A percentile compares a stretch with the other conserved stretches of the same genome.
Evolutionary conservation across 2,113 vertebrate genomes (phyloP).

Genomic region (Rafetus swinhoei): DNA sequence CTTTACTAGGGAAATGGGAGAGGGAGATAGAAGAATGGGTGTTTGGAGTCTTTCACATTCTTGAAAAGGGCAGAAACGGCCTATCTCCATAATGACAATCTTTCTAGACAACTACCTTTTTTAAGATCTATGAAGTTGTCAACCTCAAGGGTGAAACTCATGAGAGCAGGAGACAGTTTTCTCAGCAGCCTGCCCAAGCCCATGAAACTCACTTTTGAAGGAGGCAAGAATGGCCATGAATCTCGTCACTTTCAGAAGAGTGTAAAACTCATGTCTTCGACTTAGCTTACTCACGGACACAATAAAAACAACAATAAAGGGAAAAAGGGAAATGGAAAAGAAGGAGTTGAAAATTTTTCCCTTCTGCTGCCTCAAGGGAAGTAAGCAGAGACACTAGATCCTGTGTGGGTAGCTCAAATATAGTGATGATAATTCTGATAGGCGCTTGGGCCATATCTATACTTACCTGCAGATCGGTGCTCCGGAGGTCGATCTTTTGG

Average conservation of each 20-base stretch:
- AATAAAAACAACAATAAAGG: not conserved
- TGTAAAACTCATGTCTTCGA: not conserved
- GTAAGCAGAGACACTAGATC: not conserved
- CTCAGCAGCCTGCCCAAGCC: not conserved
- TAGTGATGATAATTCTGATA: not conserved
- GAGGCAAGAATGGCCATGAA: not conserved
- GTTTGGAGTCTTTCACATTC: not conserved
- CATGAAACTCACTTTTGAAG: not conserved
- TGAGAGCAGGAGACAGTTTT: not conserved
- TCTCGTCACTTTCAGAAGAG: not conserved
- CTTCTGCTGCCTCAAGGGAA: not conserved
- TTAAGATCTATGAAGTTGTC: conserved; percentile 12
- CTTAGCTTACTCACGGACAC: not conserved
- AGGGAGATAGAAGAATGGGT: not conserved
- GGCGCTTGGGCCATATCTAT: too few species aligned
- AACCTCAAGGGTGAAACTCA: not conserved
- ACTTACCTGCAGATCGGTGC: too few species aligned
- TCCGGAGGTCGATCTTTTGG: too few species aligned
- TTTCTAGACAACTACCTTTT: not conserved
- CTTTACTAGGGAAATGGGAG: not conserved
- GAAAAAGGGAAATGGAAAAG: not conserved
- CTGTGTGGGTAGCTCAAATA: not conserved
- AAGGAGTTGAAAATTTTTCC: not conserved
- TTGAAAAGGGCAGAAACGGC: not conserved
- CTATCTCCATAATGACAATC: not conserved